Percentiles rank a stretch among this genome's conserved stretches.
Evolutionary conservation across 1,140 invertebrate genomes (phyloP).

Genomic region (Euglossa dilemma): DNA sequence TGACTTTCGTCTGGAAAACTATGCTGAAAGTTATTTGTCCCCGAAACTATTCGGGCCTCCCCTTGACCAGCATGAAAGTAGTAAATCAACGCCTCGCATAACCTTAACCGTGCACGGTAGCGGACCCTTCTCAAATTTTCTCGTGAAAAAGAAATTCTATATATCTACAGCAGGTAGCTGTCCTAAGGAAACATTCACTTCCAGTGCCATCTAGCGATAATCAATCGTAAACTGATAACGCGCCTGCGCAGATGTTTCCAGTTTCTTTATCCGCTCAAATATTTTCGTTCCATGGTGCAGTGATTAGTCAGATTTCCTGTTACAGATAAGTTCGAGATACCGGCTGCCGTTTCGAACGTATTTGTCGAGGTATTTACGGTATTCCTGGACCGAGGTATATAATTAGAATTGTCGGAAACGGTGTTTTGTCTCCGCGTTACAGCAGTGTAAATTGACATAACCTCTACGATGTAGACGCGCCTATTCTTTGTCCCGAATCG

Average conservation of each 20-base stretch:
- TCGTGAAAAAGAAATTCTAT: background rate
- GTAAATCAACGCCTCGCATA: constrained; percentile 30
- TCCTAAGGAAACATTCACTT: constrained; percentile 35
- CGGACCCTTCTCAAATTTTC: constrained; percentile 37
- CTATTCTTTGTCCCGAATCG: background rate
- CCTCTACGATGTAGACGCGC: background rate
- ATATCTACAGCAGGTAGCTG: constrained; percentile 25
- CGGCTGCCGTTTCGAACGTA: background rate
- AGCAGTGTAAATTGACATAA: background rate
- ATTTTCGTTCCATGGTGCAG: constrained; percentile 14
- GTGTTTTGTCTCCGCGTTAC: no score
- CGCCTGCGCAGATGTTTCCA: background rate
- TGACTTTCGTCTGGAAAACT: constrained; percentile 8
- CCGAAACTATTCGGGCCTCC: background rate
- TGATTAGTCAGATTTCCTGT: background rate
- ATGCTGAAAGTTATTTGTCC: background rate
- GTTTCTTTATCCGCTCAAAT: constrained; percentile 28
- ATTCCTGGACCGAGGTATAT: background rate
- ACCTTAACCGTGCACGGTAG: background rate
- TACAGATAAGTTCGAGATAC: background rate
- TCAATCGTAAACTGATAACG: background rate
- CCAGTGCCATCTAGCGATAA: constrained; percentile 10
- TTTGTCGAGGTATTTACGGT: background rate
- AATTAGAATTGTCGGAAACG: background rate
- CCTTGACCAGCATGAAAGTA: background rate